Evolutionary conservation across 2,888 invertebrate species (phyloP).

Genomic region (Myopa tessellatipennis): DNA sequence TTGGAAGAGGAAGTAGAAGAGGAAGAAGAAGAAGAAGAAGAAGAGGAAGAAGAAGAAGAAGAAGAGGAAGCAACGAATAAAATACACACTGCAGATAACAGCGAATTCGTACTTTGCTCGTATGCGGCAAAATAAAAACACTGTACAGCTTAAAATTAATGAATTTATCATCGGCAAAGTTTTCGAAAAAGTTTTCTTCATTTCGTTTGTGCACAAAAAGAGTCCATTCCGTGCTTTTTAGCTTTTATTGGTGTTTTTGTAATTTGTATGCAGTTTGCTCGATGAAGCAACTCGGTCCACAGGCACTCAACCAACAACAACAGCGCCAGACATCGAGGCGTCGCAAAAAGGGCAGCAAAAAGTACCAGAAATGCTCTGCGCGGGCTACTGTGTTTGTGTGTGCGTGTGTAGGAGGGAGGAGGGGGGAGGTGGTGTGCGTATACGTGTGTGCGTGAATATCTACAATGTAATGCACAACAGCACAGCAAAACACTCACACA

Average conservation of each 20-base stretch:
- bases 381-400: background rate
- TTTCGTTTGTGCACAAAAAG: conserved; percentile 32
- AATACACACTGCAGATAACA: background rate
- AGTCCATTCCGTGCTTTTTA: conserved; percentile 33
- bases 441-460: too few species aligned
- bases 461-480: conserved; percentile 12
- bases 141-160: conserved; percentile 55
- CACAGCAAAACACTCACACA: background rate
- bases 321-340: conserved; percentile 13
- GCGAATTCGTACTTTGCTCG: too few species aligned
- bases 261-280: conserved; percentile 34
- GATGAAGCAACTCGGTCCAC: conserved; percentile 12
- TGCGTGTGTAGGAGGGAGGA: background rate
- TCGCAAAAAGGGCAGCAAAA: conserved; percentile 12
- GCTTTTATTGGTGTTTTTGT: conserved; percentile 38
- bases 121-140: conserved; percentile 19
- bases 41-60: conserved; percentile 11
- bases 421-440: background rate
- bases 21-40: background rate
- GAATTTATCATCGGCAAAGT: conserved; percentile 58
- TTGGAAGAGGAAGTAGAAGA: too few species aligned
- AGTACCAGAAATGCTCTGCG: conserved; percentile 17
- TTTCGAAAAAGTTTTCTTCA: conserved; percentile 43
- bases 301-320: background rate
- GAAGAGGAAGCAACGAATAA: background rate